Base-by-base conservation (phyloP, 2,797 vertebrate species). In the Pyrrhura leucotis region DNA sequence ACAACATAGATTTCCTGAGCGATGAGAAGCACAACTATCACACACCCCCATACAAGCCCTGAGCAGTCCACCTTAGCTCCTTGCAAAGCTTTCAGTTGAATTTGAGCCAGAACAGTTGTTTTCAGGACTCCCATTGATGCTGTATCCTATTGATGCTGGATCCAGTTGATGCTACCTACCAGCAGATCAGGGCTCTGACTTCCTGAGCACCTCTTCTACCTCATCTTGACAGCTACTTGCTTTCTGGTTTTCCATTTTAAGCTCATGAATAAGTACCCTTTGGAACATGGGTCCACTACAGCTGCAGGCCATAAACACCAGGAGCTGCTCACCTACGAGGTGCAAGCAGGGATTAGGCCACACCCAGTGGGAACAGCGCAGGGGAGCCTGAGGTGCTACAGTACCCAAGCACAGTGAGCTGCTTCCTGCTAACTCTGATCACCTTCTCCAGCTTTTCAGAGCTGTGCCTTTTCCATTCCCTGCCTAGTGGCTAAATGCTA, bases 41-140 rank as follows among this genome's bases (percentile, higher is more conserved):
- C 9, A 5, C 37, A 77, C 13, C n/a, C 44, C 48, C 47, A 29
- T 4, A 75, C 4, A 73, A 75, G 26, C n/a, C 67, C 59, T 76
- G 58, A 61, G 44, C 0, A 0, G 44, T 80, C 33, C 8, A 29
- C 2, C 4, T 9, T 0, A 0, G 21, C 33, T 74, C 37, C 19
- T 62, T 81, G 35, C n/a, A 78, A 71, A 85, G 44, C 14, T 35
- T 29, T 44, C 25, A 33, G 66, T 0, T 68, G 53, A 62, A 90
- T 79, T 62, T 80, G 67, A 66, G 65, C 67, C 81, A 77, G 37
- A 68, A 54, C 2, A 47, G 7, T 39, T 71, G 18, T 5, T 37
- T 84, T 51, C 56, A 62, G 74, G 40, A 81, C 29, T 56, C 13
- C 18, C 68, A 42, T 20, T 23, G 35, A 47, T 51, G 47, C 59